Evolutionary conservation across 2,888 invertebrate species (phyloP).

Genomic region (Dichetophora obliterata): DNA sequence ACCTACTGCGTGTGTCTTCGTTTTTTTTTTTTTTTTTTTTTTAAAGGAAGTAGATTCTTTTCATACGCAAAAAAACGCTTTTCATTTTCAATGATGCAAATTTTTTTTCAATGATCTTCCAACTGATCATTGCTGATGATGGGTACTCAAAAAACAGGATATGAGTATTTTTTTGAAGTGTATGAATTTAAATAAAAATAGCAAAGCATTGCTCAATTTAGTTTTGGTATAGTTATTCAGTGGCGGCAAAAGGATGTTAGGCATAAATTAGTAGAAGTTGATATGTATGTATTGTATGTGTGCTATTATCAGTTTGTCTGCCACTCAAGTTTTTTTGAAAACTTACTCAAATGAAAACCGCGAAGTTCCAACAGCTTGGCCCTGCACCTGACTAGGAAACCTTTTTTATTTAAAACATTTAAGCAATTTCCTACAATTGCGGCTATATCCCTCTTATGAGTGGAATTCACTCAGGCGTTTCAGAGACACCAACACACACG

Average conservation of each 20-base stretch:
- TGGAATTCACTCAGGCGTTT: constrained; percentile 17
- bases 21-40: not conserved
- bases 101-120: not conserved
- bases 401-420: not conserved
- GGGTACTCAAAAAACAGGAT: constrained; percentile 3
- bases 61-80: constrained; percentile 10
- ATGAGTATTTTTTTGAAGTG: not conserved
- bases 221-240: not conserved
- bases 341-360: constrained; percentile 9
- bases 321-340: not conserved
- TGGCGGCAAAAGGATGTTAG: not conserved
- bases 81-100: constrained; percentile 18
- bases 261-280: not conserved
- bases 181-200: constrained; percentile 24
- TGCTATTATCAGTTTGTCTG: not conserved
- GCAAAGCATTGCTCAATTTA: not conserved
- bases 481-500: not conserved
- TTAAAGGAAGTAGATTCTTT: constrained; percentile 20
- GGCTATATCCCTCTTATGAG: not conserved
- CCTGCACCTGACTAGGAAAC: constrained; percentile 17
- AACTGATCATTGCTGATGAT: not conserved
- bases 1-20: constrained; percentile 28
- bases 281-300: not conserved
- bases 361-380: constrained; percentile 5
- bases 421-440: not conserved